Evolutionary conservation across 1,140 invertebrate species (phyloP).

Genomic region (Vanessa atalanta): DNA sequence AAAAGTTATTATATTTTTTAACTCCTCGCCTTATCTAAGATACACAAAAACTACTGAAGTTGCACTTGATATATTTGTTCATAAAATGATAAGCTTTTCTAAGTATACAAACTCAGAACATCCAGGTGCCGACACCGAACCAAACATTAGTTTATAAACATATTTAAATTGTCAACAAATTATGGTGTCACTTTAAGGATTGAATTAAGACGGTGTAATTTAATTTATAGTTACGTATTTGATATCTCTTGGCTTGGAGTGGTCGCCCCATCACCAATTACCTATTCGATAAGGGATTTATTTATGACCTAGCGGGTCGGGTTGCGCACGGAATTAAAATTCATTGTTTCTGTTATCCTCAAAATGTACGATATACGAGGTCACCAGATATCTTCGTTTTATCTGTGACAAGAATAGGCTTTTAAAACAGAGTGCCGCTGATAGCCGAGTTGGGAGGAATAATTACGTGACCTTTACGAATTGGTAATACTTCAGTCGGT

Average conservation of each 20-base stretch:
- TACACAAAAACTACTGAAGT: conserved; percentile 63
- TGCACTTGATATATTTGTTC: conserved; percentile 59
- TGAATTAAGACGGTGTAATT: conserved; percentile 58
- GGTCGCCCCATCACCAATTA: conserved; percentile 75
- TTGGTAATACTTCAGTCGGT: conserved; percentile 48
- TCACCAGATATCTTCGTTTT: conserved; percentile 75
- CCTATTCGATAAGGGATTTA: conserved; percentile 74
- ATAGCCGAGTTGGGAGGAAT: conserved; percentile 56
- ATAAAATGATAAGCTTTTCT: conserved; percentile 45
- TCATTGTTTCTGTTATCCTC: conserved; percentile 79
- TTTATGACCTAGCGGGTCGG: conserved; percentile 63
- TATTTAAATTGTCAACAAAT: conserved; percentile 46
- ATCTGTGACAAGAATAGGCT: conserved; percentile 78
- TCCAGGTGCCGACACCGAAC: conserved; percentile 17
- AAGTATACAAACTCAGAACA: conserved; percentile 31
- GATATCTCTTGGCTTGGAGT: conserved; percentile 55
- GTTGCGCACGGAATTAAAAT: conserved; percentile 71
- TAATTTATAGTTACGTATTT: conserved; percentile 62
- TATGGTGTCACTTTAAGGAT: conserved; percentile 52
- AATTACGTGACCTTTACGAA: conserved; percentile 72
- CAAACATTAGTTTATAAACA: conserved; percentile 32
- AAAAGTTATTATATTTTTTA: conserved; percentile 60
- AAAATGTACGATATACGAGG: conserved; percentile 68
- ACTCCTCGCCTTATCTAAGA: conserved; percentile 62
- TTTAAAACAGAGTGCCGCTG: conserved; percentile 67